Percentiles rank a stretch among this genome's conserved stretches.
Evolutionary conservation across 1,140 invertebrate genomes (phyloP).

Genomic region (Drosophila arizonae): DNA sequence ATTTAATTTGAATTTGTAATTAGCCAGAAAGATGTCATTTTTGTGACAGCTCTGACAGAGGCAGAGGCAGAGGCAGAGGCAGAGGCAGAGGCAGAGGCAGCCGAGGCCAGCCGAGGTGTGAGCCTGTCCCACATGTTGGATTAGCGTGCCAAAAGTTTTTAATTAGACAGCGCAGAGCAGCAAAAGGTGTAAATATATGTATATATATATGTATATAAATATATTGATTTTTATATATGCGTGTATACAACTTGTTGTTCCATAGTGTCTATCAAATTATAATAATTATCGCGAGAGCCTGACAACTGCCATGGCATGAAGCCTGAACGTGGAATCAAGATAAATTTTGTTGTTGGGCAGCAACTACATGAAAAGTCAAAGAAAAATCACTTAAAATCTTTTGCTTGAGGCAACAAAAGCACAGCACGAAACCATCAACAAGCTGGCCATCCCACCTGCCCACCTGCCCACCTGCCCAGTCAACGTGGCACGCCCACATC

Average conservation of each 20-base stretch:
- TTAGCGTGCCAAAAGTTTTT: constrained; percentile 60
- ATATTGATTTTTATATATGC: neutral
- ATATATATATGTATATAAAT: neutral
- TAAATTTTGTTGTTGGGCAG: constrained; percentile 50
- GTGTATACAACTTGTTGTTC: neutral
- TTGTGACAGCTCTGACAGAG: constrained; percentile 71
- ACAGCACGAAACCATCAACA: constrained; percentile 46
- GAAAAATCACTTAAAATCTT: constrained; percentile 55
- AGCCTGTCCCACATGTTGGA: constrained; percentile 45
- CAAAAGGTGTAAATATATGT: constrained; percentile 1
- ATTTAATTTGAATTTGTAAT: constrained; percentile 82
- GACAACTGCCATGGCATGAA: neutral
- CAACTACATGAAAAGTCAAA: constrained; percentile 42
- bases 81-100: constrained; percentile 12
- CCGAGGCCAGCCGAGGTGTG: constrained; percentile 17
- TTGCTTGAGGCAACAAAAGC: constrained; percentile 56
- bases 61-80: constrained; percentile 22
- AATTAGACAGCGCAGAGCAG: constrained; percentile 48
- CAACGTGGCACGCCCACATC: constrained; percentile 15
- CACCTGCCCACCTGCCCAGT: constrained; percentile 10
- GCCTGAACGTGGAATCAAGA: constrained; percentile 32
- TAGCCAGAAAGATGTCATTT: constrained; percentile 77
- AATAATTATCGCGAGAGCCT: neutral
- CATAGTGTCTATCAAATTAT: neutral
- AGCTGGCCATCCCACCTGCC: constrained; percentile 20